Conservation (phyloP, 2,888 invertebrate species). For the Leptinotarsa juncta region DNA sequence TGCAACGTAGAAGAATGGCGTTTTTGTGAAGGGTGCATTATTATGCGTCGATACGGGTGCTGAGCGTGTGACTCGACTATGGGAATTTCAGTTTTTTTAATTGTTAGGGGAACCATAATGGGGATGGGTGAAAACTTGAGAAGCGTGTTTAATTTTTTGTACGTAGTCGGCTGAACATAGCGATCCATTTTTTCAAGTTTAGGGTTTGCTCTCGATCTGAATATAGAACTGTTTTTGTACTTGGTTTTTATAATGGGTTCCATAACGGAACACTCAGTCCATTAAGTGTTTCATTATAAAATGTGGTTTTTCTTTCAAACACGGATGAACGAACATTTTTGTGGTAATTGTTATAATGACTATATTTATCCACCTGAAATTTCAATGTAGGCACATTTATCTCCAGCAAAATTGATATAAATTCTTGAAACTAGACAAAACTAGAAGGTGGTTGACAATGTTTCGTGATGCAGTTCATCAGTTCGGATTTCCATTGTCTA, state of each 20-base stretch:
- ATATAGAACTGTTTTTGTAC: conserved; percentile 3
- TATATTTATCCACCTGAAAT: no score
- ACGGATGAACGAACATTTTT: no score
- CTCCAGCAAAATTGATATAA: no score
- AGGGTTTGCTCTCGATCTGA: conserved; percentile 1
- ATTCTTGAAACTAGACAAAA: no score
- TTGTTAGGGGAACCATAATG: conserved; percentile 21
- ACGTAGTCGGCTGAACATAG: neutral
- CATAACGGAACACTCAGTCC: neutral
- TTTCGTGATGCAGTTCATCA: no score
- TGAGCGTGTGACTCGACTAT: conserved; percentile 44
- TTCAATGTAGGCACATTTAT: no score
- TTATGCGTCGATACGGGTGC: conserved; percentile 45
- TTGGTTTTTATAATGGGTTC: neutral
- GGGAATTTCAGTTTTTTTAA: conserved; percentile 41
- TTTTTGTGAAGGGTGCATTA: conserved; percentile 43
- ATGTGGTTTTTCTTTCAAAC: neutral
- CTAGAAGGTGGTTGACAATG: no score
- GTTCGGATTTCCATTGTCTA: no score
- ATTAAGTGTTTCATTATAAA: no score
- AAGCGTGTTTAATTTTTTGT: conserved; percentile 35
- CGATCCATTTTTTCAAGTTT: neutral
- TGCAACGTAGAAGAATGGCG: conserved; percentile 37
- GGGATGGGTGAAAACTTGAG: conserved; percentile 30
- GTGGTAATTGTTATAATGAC: no score